These are phyloP conservation scores for Condylura cristata DNA, from an alignment of 2,113 vertebrate species.

Conservation along the genomic window DNA sequence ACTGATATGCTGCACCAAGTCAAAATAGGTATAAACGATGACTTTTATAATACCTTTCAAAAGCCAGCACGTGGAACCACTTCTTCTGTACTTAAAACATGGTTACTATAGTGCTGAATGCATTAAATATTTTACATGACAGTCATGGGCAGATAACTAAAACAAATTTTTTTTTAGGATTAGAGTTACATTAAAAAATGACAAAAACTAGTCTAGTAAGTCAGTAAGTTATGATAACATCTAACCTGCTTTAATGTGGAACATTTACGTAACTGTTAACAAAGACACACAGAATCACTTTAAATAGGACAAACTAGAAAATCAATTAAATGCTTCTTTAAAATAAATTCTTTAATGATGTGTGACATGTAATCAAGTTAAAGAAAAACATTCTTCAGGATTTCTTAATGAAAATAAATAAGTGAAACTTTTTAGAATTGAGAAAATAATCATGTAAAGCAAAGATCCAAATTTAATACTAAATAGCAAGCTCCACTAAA, in stretches of 20 bases:
- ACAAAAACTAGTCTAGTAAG: conserved; percentile 78
- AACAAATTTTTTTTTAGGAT: conserved; percentile 75
- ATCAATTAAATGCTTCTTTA: conserved; percentile 68
- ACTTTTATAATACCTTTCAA: conserved; percentile 51
- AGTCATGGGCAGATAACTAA: conserved; percentile 80
- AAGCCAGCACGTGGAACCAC: conserved; percentile 75
- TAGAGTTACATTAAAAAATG: conserved; percentile 80
- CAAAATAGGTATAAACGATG: conserved; percentile 59
- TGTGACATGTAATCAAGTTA: conserved; percentile 31
- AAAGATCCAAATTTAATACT: conserved; percentile 37
- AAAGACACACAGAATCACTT: conserved; percentile 75
- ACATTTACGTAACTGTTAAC: conserved; percentile 84
- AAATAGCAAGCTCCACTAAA: conserved; percentile 50
- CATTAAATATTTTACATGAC: conserved; percentile 62
- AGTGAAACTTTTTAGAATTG: conserved; percentile 51
- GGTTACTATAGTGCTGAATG: conserved; percentile 67
- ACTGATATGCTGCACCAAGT: conserved; percentile 83
- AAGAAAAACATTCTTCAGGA: conserved; percentile 53
- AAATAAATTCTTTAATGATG: too few species aligned
- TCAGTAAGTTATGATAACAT: conserved; percentile 85
- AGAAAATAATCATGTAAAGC: conserved; percentile 52
- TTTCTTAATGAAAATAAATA: conserved; percentile 50
- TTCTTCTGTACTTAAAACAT: conserved; percentile 60
- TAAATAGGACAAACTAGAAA: conserved; percentile 79
- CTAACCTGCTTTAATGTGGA: conserved; percentile 87